Conservation (phyloP, 2,888 invertebrate species). For the Agrochola lota region DNA sequence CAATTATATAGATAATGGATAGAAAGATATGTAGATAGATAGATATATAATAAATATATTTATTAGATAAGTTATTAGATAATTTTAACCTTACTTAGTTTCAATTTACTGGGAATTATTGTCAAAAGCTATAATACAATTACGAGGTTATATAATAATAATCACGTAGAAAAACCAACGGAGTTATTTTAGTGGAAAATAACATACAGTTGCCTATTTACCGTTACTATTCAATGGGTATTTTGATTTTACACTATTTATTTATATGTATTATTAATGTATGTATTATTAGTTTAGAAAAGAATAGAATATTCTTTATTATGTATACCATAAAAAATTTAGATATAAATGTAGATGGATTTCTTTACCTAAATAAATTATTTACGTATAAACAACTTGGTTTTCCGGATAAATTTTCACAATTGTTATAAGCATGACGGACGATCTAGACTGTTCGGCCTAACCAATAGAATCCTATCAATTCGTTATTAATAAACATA, state of each 20-base stretch:
- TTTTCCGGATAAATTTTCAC: not conserved
- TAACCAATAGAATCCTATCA: not conserved
- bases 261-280: not conserved
- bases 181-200: not conserved
- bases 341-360: too few relatives aligned
- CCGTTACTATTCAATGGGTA: not conserved
- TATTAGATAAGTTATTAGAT: not conserved
- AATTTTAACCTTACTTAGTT: not conserved
- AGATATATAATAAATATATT: too few relatives aligned
- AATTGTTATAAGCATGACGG: not conserved
- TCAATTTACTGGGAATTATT: not conserved
- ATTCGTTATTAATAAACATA: not conserved
- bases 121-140: not conserved
- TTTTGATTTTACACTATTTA: not conserved
- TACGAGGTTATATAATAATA: not conserved
- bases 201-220: not conserved
- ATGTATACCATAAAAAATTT: too few relatives aligned
- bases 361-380: not conserved
- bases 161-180: not conserved
- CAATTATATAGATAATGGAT: too few relatives aligned
- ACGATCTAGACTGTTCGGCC: not conserved
- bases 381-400: not conserved
- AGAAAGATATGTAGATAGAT: too few relatives aligned
- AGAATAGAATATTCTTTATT: too few relatives aligned
- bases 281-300: too few relatives aligned